Evolutionary conservation across 1,140 invertebrate genomes (phyloP).

Genomic region (Aphelenchoides fujianensis): DNA sequence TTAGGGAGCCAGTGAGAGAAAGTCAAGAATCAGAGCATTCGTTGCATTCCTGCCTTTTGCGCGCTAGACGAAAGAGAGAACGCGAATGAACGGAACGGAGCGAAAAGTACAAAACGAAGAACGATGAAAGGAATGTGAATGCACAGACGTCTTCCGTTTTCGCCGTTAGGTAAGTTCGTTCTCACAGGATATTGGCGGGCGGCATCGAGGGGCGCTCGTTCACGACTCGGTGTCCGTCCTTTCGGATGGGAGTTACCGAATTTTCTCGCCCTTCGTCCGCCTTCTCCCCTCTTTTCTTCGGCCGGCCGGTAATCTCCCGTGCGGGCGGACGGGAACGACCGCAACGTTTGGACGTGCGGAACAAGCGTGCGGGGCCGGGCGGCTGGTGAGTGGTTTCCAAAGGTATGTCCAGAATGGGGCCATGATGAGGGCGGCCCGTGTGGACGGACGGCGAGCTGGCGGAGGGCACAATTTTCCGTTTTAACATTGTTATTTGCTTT

Average conservation of each 20-base stretch:
- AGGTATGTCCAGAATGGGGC: not conserved
- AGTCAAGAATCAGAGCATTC: no score
- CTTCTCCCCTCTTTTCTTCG: no score
- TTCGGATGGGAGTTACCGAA: not conserved
- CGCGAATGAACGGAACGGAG: no score
- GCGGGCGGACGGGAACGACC: not conserved
- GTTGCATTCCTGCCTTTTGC: no score
- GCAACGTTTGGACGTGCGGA: not conserved
- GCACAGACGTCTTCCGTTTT: no score
- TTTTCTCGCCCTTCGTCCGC: not conserved
- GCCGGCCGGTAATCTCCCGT: not conserved
- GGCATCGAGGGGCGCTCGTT: not conserved
- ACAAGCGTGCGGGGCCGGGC: not conserved
- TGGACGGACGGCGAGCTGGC: not conserved
- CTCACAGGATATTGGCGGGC: not conserved
- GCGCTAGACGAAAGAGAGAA: no score
- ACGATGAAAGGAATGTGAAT: no score
- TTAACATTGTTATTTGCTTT: not conserved
- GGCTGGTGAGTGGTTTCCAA: no score
- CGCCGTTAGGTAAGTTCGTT: not conserved
- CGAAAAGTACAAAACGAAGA: no score
- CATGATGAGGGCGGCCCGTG: not conserved
- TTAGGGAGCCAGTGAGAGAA: no score
- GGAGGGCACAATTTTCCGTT: constrained; percentile 2
- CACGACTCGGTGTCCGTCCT: not conserved